These are phyloP conservation scores for Drosophila niveifrons DNA, from an alignment of 2,888 invertebrate species.

Conservation along the genomic window DNA sequence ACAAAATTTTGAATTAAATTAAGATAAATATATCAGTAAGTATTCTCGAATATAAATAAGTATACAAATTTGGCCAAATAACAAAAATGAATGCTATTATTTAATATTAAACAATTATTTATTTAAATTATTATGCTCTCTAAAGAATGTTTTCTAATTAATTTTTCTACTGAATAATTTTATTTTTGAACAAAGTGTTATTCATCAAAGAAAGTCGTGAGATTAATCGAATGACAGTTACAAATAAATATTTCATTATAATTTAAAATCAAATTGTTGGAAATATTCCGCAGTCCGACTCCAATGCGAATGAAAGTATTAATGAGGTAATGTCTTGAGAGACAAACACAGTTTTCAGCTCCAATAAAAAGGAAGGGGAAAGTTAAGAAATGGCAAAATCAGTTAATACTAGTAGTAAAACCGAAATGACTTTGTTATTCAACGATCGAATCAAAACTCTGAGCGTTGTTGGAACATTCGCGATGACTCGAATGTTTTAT, in stretches of 20 bases:
- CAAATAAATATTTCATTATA: neutral
- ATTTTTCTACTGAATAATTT: no score
- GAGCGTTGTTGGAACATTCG: conserved; percentile 1
- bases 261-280: neutral
- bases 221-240: no score
- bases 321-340: neutral
- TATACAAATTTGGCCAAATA: no score
- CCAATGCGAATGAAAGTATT: neutral
- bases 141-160: no score
- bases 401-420: neutral
- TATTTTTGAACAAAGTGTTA: no score
- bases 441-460: conserved; percentile 6
- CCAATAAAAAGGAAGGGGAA: conserved; percentile 3
- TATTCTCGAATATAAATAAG: no score
- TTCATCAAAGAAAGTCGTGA: no score
- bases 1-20: no score
- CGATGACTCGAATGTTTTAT: conserved; percentile 4
- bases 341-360: neutral
- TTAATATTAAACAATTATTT: no score
- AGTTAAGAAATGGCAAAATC: conserved; percentile 2
- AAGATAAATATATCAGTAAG: no score
- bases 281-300: neutral
- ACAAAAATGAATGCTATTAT: no score
- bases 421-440: conserved; percentile 12
- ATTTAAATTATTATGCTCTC: no score